A percentile compares a stretch with the other conserved stretches of the same genome.
Conservation (phyloP, 2,888 invertebrate species). For the Cataglyphis livida region DNA sequence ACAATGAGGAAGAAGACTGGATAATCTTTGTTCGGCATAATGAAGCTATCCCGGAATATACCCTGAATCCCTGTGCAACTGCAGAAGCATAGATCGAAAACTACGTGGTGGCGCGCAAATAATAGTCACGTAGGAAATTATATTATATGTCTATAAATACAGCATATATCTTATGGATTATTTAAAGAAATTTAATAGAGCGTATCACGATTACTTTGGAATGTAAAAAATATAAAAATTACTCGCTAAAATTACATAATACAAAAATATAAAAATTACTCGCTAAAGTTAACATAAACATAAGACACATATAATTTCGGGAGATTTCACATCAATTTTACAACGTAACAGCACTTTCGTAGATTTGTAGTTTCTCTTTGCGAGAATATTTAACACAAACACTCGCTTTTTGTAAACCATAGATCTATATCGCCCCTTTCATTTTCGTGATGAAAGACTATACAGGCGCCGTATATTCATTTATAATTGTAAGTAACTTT, state of each 20-base stretch:
- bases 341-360: neutral
- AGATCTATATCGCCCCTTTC: slow-evolving; percentile 10
- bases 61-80: neutral
- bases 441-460: slow-evolving; percentile 14
- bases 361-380: neutral
- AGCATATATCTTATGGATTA: neutral
- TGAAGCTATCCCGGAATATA: slow-evolving; percentile 13
- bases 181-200: slow-evolving; percentile 1
- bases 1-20: slow-evolving; percentile 43
- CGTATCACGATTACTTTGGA: neutral
- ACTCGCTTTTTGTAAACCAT: neutral
- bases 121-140: neutral
- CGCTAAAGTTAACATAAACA: neutral
- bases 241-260: neutral
- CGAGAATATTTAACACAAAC: slow-evolving; percentile 12
- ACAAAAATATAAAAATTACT: neutral
- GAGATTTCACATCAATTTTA: neutral
- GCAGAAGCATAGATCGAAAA: neutral
- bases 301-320: neutral
- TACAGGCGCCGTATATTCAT: neutral
- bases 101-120: neutral
- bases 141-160: neutral
- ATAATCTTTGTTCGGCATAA: slow-evolving; percentile 50
- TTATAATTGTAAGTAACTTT: slow-evolving; percentile 9
- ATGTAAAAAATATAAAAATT: neutral